Conservation (phyloP, 2,797 vertebrate species). For the Leptodactylus fallax region DNA sequence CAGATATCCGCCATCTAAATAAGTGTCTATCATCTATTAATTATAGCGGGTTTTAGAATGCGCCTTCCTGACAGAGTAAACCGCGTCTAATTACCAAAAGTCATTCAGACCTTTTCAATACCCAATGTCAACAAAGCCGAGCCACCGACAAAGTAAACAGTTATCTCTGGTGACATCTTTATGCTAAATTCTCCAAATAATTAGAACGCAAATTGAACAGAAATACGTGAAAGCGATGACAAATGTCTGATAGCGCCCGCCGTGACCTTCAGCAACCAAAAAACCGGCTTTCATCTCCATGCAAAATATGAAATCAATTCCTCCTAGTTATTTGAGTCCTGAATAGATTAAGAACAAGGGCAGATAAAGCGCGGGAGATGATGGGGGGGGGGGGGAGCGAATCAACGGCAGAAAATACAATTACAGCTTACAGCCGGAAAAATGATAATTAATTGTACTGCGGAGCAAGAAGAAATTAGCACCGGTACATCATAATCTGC, state of each 20-base stretch:
- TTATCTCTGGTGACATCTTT: not conserved
- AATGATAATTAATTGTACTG: conserved; percentile 64
- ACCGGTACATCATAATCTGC: conserved; percentile 58
- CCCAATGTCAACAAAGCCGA: conserved; percentile 42
- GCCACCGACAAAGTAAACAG: not conserved
- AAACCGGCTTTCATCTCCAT: conserved; percentile 51
- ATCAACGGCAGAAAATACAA: conserved; percentile 28
- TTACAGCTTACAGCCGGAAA: not conserved
- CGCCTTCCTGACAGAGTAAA: not conserved
- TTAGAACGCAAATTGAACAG: conserved; percentile 50
- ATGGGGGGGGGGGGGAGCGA: not conserved
- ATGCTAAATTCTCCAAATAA: conserved; percentile 28
- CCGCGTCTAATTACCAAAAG: conserved; percentile 30
- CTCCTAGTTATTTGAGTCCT: conserved; percentile 62
- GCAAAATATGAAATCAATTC: conserved; percentile 51
- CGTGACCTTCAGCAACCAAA: conserved; percentile 35
- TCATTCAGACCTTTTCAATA: conserved; percentile 31
- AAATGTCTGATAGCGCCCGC: conserved; percentile 41
- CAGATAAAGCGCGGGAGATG: conserved; percentile 28
- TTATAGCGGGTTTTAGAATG: not conserved
- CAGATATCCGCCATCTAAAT: not conserved
- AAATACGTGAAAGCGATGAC: not conserved
- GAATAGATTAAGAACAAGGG: conserved; percentile 50
- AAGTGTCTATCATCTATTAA: conserved; percentile 6
- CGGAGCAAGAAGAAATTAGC: conserved; percentile 56